These are phyloP conservation scores for Melopsittacus undulatus DNA, from an alignment of 2,797 vertebrate genomes.

Conservation along the genomic window DNA sequence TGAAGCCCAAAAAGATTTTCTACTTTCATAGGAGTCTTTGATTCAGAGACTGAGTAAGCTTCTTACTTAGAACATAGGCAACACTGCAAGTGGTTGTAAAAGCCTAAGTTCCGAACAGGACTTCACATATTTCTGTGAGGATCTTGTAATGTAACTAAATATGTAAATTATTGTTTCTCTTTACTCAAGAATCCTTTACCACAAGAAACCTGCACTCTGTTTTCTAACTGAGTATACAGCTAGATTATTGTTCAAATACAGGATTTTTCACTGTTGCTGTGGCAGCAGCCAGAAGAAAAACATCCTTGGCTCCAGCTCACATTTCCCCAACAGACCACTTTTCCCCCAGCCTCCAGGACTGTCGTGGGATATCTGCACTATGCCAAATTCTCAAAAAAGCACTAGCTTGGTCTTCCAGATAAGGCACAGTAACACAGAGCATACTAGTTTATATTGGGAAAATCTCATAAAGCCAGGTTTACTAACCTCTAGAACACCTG, in stretches of 20 bases:
- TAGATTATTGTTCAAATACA: background rate
- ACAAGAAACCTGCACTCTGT: background rate
- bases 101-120: background rate
- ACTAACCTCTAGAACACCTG: slow-evolving; percentile 92
- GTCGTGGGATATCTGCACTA: background rate
- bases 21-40: background rate
- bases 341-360: too few relatives aligned
- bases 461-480: background rate
- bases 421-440: background rate
- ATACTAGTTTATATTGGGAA: background rate
- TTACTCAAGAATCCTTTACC: background rate
- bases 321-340: background rate
- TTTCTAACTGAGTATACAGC: background rate
- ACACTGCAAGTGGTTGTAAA: background rate
- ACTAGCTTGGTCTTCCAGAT: background rate
- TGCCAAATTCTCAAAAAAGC: background rate
- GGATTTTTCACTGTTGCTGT: background rate
- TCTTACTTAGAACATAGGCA: background rate
- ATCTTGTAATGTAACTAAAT: background rate
- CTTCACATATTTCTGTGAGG: background rate
- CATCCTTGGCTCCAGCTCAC: background rate
- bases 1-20: background rate
- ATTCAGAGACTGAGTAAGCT: background rate
- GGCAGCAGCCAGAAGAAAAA: background rate
- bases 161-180: background rate